Percentiles rank a stretch among this genome's conserved stretches.
Evolutionary conservation across 64 coral and sea anemone species (phyloP).

Genomic region (Montipora capricornis): DNA sequence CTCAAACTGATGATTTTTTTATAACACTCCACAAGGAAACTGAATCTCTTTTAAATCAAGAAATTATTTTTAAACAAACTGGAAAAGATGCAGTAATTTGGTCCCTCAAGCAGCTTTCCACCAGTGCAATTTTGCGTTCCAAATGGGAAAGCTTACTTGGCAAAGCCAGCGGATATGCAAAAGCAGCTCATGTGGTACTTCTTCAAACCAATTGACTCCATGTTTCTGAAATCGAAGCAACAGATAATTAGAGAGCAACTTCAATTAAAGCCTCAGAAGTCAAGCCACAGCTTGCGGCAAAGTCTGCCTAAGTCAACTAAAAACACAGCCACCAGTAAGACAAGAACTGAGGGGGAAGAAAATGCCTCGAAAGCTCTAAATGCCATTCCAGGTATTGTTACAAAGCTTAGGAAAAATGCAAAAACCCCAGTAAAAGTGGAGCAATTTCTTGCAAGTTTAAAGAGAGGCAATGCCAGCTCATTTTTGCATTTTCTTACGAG

Average conservation of each 20-base stretch:
- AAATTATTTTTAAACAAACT: background rate
- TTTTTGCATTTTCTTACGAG: slow-evolving; percentile 28
- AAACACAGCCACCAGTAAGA: background rate
- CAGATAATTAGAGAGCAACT: slow-evolving; percentile 69
- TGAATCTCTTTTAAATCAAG: slow-evolving; percentile 14
- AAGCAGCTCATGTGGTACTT: slow-evolving; percentile 31
- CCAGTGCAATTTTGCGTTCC: too few relatives aligned
- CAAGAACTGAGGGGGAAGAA: background rate
- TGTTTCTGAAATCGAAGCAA: slow-evolving; percentile 58
- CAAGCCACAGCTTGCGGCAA: slow-evolving; percentile 50
- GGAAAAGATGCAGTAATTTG: slow-evolving; percentile 43
- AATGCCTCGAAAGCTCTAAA: background rate
- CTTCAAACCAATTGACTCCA: slow-evolving; percentile 21
- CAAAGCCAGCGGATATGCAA: slow-evolving; percentile 23
- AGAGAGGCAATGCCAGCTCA: background rate
- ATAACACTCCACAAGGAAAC: slow-evolving; percentile 8
- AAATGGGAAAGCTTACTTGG: too few relatives aligned
- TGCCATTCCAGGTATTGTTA: background rate
- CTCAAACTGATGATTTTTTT: slow-evolving; percentile 47
- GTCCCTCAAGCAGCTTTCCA: too few relatives aligned
- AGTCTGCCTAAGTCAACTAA: background rate
- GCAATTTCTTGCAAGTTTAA: slow-evolving; percentile 33
- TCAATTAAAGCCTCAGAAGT: slow-evolving; percentile 63
- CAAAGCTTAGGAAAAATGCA: background rate
- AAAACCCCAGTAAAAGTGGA: slow-evolving; percentile 9